These are phyloP conservation scores for Bombus waltoni DNA, from an alignment of 1,140 invertebrate species.

Conservation along the genomic window DNA sequence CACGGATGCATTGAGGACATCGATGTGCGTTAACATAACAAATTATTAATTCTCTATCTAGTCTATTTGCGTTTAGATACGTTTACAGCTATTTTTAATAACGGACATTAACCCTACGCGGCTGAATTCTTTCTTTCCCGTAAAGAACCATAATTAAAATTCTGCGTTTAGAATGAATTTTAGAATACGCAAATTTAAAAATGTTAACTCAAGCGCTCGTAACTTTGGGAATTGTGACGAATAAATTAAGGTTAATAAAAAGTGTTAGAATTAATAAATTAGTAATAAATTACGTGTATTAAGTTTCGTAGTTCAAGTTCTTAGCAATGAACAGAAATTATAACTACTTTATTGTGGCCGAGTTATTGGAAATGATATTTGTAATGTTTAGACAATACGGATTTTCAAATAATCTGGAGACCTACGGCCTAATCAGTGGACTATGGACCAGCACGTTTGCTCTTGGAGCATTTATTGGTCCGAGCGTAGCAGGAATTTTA, in stretches of 20 bases:
- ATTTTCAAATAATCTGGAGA: constrained; percentile 91
- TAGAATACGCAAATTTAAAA: too few species aligned
- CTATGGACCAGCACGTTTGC: constrained; percentile 94
- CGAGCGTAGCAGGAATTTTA: constrained; percentile 89
- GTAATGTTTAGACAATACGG: constrained; percentile 84
- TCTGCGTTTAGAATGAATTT: too few species aligned
- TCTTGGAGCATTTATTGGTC: constrained; percentile 92
- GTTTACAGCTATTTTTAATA: background rate
- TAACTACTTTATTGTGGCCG: too few species aligned
- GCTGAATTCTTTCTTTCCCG: too few species aligned
- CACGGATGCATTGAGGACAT: constrained; percentile 89
- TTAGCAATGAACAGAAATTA: background rate
- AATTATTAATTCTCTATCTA: background rate
- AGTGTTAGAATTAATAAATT: background rate
- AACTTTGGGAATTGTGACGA: background rate
- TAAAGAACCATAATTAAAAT: too few species aligned
- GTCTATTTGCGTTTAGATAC: too few species aligned
- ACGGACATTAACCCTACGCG: background rate
- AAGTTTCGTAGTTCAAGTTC: background rate
- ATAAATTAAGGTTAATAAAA: background rate
- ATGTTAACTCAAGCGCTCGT: too few species aligned
- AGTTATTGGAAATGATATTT: too few species aligned
- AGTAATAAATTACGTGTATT: background rate
- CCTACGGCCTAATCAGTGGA: constrained; percentile 92
- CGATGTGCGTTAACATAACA: constrained; percentile 84